A percentile compares a stretch with the other conserved stretches of the same genome.
Evolutionary conservation across 1,140 invertebrate genomes (phyloP).

Genomic region (Neelides sp.): DNA sequence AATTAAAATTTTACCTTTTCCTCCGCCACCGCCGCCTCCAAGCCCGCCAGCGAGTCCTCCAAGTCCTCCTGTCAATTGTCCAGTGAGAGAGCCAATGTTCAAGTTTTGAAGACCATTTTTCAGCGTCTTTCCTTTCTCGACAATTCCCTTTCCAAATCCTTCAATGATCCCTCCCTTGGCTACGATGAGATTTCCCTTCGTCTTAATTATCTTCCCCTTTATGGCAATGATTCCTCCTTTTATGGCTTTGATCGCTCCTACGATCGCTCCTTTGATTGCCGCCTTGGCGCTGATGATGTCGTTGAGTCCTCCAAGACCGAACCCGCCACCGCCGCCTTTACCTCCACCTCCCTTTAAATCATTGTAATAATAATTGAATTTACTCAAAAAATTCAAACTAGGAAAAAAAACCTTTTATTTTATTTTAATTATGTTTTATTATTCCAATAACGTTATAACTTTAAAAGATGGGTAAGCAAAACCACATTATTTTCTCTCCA

Average conservation of each 20-base stretch:
- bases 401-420: background rate
- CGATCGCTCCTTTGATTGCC: constrained; percentile 27
- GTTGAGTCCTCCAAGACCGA: constrained; percentile 19
- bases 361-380: background rate
- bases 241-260: constrained; percentile 67
- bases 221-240: constrained; percentile 67
- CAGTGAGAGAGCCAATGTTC: constrained; percentile 15
- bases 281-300: constrained; percentile 29
- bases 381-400: background rate
- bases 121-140: constrained; percentile 25
- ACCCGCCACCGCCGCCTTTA: constrained; percentile 8
- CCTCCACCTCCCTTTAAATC: background rate
- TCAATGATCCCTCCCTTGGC: constrained; percentile 57
- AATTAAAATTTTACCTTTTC: constrained; percentile 10
- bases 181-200: constrained; percentile 57
- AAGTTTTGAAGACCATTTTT: constrained; percentile 24
- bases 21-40: constrained; percentile 5
- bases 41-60: constrained; percentile 18
- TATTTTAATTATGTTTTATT: background rate
- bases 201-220: constrained; percentile 70
- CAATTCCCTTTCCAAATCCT: constrained; percentile 28
- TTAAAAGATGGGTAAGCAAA: background rate
- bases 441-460: background rate
- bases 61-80: constrained; percentile 1
- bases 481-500: background rate